phyloP scores from a whole-genome alignment of 2,888 invertebrate species.

The Linyphia triangularis region DNA sequence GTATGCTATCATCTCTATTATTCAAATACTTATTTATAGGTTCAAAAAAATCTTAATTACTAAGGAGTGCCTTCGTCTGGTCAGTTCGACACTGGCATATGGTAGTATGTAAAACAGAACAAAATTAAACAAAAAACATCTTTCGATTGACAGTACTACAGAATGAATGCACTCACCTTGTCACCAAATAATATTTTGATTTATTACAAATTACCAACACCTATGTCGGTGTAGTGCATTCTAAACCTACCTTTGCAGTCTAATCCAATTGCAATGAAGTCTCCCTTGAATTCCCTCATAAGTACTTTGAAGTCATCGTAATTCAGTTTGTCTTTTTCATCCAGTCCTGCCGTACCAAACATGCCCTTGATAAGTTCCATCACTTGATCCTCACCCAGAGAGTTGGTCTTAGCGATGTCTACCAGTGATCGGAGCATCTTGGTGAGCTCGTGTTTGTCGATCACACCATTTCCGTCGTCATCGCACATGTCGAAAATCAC shows the following conservation, averaged over 20 bases:
- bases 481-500: conserved; percentile 99
- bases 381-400: conserved; percentile 90
- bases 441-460: conserved; percentile 94
- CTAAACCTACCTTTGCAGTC: conserved; percentile 89
- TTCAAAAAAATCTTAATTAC: no score
- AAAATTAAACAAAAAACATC: no score
- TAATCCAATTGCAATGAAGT: conserved; percentile 94
- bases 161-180: no score
- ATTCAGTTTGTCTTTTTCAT: conserved; percentile 92
- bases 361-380: conserved; percentile 95
- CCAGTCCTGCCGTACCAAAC: conserved; percentile 94
- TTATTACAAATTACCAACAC: no score
- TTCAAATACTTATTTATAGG: no score
- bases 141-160: no score
- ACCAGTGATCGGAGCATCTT: conserved; percentile 95
- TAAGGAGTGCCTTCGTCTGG: no score
- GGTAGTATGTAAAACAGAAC: no score
- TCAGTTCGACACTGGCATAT: no score
- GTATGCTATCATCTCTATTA: no score
- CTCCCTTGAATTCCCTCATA: conserved; percentile 98
- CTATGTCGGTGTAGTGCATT: no score
- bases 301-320: conserved; percentile 95
- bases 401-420: conserved; percentile 93
- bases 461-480: conserved; percentile 95
- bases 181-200: no score